Evolutionary conservation across 1,140 invertebrate genomes (phyloP), one percentile per base, ranked within the genome.

Genomic region (Pseudobourletiella spinata): DNA sequence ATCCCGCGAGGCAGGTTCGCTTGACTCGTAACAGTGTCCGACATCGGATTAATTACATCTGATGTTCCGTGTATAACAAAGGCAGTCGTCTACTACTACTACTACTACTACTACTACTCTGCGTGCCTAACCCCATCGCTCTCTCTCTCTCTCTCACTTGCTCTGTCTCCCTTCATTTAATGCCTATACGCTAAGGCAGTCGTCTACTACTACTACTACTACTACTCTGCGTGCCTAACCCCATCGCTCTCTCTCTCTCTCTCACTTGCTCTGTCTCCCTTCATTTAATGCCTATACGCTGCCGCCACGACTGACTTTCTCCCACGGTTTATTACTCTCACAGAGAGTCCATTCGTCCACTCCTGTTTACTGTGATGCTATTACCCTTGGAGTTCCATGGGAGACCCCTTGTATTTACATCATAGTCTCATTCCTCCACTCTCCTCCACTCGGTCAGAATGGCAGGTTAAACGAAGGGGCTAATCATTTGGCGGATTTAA

Each of bases 21-120:
- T 43, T 52, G 43, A 32, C 25, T 60, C 30, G n/a, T n/a, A n/a
- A 6, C 18, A 42, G 22, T 29, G 50, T 52, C 28, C 48, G 46
- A 61, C 51, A 61, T 55, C 39, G 32, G 59, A 61, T 61, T 61
- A 61, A 61, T 61, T 61, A 56, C 51, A 55, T 54, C 22, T 26
- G 59, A 61, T 46, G 20, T 30, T 59, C 26, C 30, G 16, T 55
- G 50, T 26, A n/a, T n/a, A 52, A 52, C 15, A 29, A 52, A 52
- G 50, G 3, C 20, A 52, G 6, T 52, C 50, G 29, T 52, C 50
- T 16, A 48, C n/a, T n/a, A n/a, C n/a, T n/a, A n/a, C n/a, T n/a
- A n/a, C 22, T 4, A 26, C 11, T 29, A 20, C 15, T 18, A 11
- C 14, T 22, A 14, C 20, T 29, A 14, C 22, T 11, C 11, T 26